A percentile compares a stretch with the other conserved stretches of the same genome.
Evolutionary conservation across 2,113 vertebrate species (phyloP).

Genomic region (Pelusios castaneus): DNA sequence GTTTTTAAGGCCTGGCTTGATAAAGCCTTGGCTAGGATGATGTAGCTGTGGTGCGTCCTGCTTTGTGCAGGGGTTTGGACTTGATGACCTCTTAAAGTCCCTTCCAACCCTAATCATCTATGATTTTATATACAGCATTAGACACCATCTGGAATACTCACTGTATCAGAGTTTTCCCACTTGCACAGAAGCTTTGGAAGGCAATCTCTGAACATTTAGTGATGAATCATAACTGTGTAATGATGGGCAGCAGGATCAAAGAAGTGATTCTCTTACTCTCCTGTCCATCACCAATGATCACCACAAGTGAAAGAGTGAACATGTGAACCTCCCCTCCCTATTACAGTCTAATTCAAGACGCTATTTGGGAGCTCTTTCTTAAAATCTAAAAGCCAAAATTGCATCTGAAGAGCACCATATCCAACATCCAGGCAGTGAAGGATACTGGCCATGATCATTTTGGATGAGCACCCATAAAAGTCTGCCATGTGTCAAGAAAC

Average conservation of each 20-base stretch:
- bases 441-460: neutral
- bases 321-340: neutral
- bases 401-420: neutral
- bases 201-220: neutral
- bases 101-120: too few relatives aligned
- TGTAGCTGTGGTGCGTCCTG: too few relatives aligned
- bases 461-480: neutral
- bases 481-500: neutral
- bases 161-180: neutral
- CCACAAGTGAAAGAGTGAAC: neutral
- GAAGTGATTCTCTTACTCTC: neutral
- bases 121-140: neutral
- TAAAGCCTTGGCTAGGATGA: too few relatives aligned
- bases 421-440: neutral
- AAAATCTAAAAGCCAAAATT: neutral
- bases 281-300: neutral
- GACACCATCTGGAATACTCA: neutral
- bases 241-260: neutral
- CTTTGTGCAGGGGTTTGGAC: too few relatives aligned
- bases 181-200: neutral
- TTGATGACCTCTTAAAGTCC: too few relatives aligned
- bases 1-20: too few relatives aligned
- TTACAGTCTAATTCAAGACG: neutral
- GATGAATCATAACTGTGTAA: neutral
- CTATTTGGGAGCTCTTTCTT: neutral